phyloP scores from a whole-genome alignment of 2,113 vertebrate genomes.

The Lampris megalopsis region DNA sequence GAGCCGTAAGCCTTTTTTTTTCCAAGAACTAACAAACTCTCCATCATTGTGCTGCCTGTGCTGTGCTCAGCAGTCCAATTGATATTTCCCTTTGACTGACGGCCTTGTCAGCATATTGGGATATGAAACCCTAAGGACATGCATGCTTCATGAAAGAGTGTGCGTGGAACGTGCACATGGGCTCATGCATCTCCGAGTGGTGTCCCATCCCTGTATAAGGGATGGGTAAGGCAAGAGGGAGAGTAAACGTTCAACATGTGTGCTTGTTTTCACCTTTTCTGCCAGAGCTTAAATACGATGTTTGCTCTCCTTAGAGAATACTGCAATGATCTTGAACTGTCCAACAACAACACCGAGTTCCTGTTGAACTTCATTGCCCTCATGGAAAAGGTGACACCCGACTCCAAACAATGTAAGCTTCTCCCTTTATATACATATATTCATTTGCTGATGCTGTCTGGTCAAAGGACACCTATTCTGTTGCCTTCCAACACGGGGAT shows the following conservation, averaged over 20 bases:
- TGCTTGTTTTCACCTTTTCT: conserved; percentile 19
- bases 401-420: conserved; percentile 97
- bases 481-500: too few relatives aligned
- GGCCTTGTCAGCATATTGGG: conserved; percentile 8
- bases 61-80: conserved; percentile 26
- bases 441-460: background rate
- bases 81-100: conserved; percentile 32
- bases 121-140: conserved; percentile 1
- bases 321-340: conserved; percentile 97
- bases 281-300: conserved; percentile 30
- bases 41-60: conserved; percentile 35
- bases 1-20: conserved; percentile 17
- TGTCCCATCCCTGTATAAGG: conserved; percentile 21
- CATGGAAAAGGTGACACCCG: conserved; percentile 99
- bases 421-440: background rate
- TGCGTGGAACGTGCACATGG: background rate
- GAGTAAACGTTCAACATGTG: conserved; percentile 10
- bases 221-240: conserved; percentile 8
- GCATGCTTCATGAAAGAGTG: conserved; percentile 44
- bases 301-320: conserved; percentile 90
- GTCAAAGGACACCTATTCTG: background rate
- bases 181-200: conserved; percentile 7
- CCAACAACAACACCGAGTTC: conserved; percentile 98
- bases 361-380: conserved; percentile 98
- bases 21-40: conserved; percentile 23